Evolutionary conservation across 2,113 vertebrate species (phyloP), one percentile per base, ranked within the genome.

Genomic region (Brevimyrus niger): DNA sequence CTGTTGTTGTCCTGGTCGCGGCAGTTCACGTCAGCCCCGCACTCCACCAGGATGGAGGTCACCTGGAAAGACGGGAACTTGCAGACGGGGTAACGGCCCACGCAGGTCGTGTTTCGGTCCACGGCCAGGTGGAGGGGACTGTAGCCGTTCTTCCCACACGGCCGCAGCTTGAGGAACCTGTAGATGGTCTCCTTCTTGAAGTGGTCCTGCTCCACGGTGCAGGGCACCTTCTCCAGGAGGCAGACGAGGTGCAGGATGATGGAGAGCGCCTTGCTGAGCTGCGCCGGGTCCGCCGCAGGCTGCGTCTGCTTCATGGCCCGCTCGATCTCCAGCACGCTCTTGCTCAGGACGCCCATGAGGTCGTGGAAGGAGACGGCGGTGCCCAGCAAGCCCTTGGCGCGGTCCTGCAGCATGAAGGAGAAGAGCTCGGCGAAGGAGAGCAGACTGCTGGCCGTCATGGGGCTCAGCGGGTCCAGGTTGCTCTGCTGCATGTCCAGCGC

Each of bases 371-470:
- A 98, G 89, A 99, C 97, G 0, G 97, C 97, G 35, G 98, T 98
- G 17, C 98, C 98, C 91, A 99, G 94, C 0, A 99, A 95, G 76
- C 98, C 98, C 93, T 99, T 99, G 89, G 98, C 98, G 69, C 97
- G 95, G 91, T 99, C 98, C 94, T 99, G 98, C n/a, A 99, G 95
- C 98, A 99, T 99, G 94, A 99, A 99, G 89, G 98, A 99, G 94
- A 99, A 99, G 8, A 99, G 97, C 93, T 99, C 98, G 15, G 98
- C 98, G 82, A 99, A 99, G 0, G 98, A 99, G 0, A 99, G 94
- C 85, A 99, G 95, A 92, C 98, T 99, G 94, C 98, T 99, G 85
- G 98, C 97, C 0, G 98, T 99, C 98, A 99, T 99, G 84, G 98
- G 98, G 91, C 98, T 99, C 88, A 99, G 95, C 0, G 98, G 98